Conservation (phyloP, 53 echinoderm and acorn worm species). For the Arbacia lixula region DNA sequence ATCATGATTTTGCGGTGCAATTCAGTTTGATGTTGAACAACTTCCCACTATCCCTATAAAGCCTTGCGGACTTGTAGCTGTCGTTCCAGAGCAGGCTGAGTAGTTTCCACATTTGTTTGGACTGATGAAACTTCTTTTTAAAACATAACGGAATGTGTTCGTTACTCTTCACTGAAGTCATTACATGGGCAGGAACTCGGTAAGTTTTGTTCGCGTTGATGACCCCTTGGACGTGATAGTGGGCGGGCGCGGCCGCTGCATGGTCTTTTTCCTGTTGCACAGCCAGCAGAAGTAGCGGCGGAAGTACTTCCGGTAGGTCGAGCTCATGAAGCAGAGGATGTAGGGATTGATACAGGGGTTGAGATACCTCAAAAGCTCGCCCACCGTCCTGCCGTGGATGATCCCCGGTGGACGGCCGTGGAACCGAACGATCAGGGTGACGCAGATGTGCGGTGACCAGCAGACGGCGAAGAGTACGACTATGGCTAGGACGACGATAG, state of each 20-base stretch:
- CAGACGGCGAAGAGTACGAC: slow-evolving; percentile 70
- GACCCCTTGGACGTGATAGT: slow-evolving; percentile 74
- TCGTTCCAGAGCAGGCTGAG: too few species aligned
- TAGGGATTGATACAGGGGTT: slow-evolving; percentile 78
- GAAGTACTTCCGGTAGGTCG: slow-evolving; percentile 69
- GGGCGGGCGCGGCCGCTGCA: slow-evolving; percentile 29
- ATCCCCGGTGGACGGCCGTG: slow-evolving; percentile 28
- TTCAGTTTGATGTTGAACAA: too few species aligned
- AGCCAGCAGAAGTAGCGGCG: slow-evolving; percentile 57
- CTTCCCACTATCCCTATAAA: too few species aligned
- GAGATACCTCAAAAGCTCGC: slow-evolving; percentile 62
- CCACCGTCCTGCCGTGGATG: slow-evolving; percentile 38
- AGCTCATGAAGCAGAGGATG: slow-evolving; percentile 73
- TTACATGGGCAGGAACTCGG: slow-evolving; percentile 65
- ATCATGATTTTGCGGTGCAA: too few species aligned
- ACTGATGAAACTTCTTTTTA: too few species aligned
- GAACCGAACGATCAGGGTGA: slow-evolving; percentile 51
- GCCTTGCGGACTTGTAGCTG: too few species aligned
- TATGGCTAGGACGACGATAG: slow-evolving; percentile 74
- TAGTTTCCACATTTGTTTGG: too few species aligned
- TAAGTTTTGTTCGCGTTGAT: slow-evolving; percentile 71
- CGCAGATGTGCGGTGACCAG: slow-evolving; percentile 63
- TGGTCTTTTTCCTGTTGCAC: slow-evolving; percentile 37
- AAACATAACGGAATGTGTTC: too few species aligned
- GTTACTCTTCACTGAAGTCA: too few species aligned